Conservation (phyloP, 2,113 vertebrate species). For the Bostrychus sinensis region DNA sequence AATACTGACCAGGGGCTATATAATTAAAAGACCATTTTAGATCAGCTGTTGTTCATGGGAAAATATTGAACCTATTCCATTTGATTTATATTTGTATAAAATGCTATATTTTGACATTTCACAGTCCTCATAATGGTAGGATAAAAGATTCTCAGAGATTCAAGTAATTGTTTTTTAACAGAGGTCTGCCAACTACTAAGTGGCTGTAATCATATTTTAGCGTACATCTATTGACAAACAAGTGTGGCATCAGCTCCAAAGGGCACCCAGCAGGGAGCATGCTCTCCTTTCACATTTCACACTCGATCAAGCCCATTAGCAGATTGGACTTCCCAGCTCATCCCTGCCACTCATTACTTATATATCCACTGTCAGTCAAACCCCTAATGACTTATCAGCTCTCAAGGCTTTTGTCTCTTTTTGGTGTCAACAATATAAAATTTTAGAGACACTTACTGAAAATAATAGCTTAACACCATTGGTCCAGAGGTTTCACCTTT, state of each 20-base stretch:
- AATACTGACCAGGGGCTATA: background rate
- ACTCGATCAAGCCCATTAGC: slow-evolving; percentile 71
- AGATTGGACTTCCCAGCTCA: slow-evolving; percentile 69
- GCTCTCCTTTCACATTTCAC: slow-evolving; percentile 66
- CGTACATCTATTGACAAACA: slow-evolving; percentile 43
- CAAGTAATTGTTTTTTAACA: no score
- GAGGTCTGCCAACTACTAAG: slow-evolving; percentile 17
- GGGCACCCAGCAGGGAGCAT: slow-evolving; percentile 59
- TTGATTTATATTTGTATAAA: slow-evolving; percentile 50
- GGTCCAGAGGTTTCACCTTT: slow-evolving; percentile 30
- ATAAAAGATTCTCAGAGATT: slow-evolving; percentile 46
- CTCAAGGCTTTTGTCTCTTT: slow-evolving; percentile 39
- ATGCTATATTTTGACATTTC: slow-evolving; percentile 65
- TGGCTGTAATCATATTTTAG: slow-evolving; percentile 33
- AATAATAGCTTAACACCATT: slow-evolving; percentile 39
- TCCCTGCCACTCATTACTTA: slow-evolving; percentile 61
- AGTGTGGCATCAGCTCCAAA: slow-evolving; percentile 58
- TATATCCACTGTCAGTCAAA: slow-evolving; percentile 48
- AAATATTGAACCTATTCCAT: slow-evolving; percentile 51
- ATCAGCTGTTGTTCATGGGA: slow-evolving; percentile 12
- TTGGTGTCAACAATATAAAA: slow-evolving; percentile 32
- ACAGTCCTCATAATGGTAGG: slow-evolving; percentile 25
- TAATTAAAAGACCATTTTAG: background rate
- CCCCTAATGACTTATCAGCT: slow-evolving; percentile 55
- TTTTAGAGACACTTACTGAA: slow-evolving; percentile 3